Conservation (phyloP, 2,113 vertebrate genomes). For the Acanthisitta chloris region DNA sequence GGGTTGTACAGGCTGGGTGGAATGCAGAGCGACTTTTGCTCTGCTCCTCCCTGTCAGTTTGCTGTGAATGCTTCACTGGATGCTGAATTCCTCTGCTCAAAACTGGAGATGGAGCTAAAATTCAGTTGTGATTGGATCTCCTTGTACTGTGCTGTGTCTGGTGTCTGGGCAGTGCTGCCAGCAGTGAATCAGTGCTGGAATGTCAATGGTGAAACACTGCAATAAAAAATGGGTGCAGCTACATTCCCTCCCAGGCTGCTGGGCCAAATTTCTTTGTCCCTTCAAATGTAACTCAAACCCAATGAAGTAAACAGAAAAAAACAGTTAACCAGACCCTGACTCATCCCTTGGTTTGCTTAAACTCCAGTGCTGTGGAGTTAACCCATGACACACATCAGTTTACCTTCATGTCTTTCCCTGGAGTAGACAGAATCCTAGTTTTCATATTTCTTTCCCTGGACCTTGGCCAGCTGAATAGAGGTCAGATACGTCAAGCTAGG, state of each 20-base stretch:
- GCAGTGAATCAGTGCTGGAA: background rate
- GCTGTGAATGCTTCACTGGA: background rate
- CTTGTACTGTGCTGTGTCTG: accelerated
- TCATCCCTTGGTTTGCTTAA: background rate
- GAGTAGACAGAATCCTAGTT: background rate
- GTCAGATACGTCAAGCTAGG: slow-evolving; percentile 15
- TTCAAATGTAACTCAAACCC: background rate
- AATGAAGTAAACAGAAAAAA: background rate
- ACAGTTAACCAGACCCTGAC: background rate
- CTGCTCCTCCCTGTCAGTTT: background rate
- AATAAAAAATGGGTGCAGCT: background rate
- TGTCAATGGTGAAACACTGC: background rate
- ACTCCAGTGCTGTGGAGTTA: background rate
- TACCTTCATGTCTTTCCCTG: background rate
- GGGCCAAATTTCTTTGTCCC: background rate
- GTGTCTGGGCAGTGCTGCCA: accelerated
- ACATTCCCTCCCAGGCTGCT: background rate
- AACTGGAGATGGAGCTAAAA: background rate
- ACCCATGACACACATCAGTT: background rate
- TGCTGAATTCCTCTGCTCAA: background rate
- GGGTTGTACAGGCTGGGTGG: background rate
- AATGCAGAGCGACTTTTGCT: accelerated
- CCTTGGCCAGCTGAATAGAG: slow-evolving; percentile 40
- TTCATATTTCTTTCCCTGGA: slow-evolving; percentile 14
- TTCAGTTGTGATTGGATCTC: background rate